phyloP scores from a whole-genome alignment of 2,797 vertebrate species.

The Rhadinocentrus ornatus region DNA sequence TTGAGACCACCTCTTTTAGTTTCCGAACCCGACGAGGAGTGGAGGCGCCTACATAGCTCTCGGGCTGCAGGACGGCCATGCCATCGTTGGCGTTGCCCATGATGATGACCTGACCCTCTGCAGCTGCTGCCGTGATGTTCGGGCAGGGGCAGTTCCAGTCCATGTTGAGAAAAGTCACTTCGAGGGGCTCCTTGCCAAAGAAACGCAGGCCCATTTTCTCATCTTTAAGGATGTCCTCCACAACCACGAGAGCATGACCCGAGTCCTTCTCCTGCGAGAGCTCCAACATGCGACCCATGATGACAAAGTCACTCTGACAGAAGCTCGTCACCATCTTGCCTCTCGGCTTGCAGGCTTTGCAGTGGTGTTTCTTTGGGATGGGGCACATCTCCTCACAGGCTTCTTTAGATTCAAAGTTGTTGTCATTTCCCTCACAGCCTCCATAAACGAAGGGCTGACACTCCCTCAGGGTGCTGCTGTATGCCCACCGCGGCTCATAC shows the following conservation, averaged over 20 bases:
- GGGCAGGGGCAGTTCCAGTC: constrained; percentile 98
- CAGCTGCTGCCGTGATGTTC: constrained; percentile 86
- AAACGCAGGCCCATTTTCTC: constrained; percentile 98
- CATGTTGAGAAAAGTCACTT: constrained; percentile 93
- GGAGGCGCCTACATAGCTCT: constrained; percentile 91
- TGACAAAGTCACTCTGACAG: constrained; percentile 95
- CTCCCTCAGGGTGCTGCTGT: constrained; percentile 85
- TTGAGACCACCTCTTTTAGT: constrained; percentile 91
- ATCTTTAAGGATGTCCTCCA: constrained; percentile 96
- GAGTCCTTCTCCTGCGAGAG: constrained; percentile 90
- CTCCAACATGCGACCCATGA: constrained; percentile 91
- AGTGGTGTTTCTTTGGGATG: constrained; percentile 88
- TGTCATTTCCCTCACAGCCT: constrained; percentile 93
- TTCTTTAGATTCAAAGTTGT: constrained; percentile 96
- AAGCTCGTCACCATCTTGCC: constrained; percentile 97
- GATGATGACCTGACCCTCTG: constrained; percentile 91
- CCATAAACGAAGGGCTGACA: constrained; percentile 96
- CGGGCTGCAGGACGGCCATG: constrained; percentile 92
- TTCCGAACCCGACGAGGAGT: constrained; percentile 89
- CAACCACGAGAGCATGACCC: constrained; percentile 89
- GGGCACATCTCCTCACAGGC: constrained; percentile 94
- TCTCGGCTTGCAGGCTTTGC: constrained; percentile 90
- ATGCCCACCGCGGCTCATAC: constrained; percentile 94
- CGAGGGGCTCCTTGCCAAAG: constrained; percentile 91
- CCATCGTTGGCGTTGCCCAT: constrained; percentile 94